phyloP scores from a whole-genome alignment of 1,140 invertebrate species.

The Brachionus angularis region DNA sequence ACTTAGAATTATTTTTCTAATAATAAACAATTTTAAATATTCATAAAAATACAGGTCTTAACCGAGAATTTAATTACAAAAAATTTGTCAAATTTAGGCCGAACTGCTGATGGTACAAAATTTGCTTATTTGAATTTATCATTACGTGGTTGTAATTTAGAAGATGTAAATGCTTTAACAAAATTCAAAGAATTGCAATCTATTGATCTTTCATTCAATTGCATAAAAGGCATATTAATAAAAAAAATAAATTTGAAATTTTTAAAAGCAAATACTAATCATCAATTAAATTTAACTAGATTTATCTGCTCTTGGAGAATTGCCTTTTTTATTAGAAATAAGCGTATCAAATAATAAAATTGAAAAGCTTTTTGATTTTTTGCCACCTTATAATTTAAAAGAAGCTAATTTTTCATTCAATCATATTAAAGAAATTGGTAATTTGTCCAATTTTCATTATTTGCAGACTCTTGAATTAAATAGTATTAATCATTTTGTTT shows the following conservation, averaged over 20 bases:
- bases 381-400: slow-evolving; percentile 53
- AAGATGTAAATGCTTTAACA: slow-evolving; percentile 1
- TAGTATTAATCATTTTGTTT: slow-evolving; percentile 49
- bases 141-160: slow-evolving; percentile 46
- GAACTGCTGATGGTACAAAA: slow-evolving; percentile 53
- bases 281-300: slow-evolving; percentile 49
- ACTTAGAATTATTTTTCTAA: too few species aligned
- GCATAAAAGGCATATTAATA: neutral
- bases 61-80: slow-evolving; percentile 51
- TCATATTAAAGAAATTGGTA: slow-evolving; percentile 51
- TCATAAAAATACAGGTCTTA: neutral
- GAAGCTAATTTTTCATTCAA: slow-evolving; percentile 56
- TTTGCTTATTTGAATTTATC: slow-evolving; percentile 55
- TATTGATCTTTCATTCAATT: slow-evolving; percentile 20
- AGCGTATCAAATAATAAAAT: slow-evolving; percentile 57
- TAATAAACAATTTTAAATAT: too few species aligned
- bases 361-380: slow-evolving; percentile 51
- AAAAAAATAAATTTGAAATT: neutral
- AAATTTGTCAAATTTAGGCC: slow-evolving; percentile 54
- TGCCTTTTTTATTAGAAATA: slow-evolving; percentile 52
- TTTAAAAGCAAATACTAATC: too few species aligned
- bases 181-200: slow-evolving; percentile 41
- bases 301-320: slow-evolving; percentile 50
- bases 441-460: slow-evolving; percentile 53
- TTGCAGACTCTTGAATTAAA: slow-evolving; percentile 52